Percentiles rank a stretch among this genome's conserved stretches.
Conservation (phyloP, 2,113 vertebrate genomes). For the Chaenogobius annularis region DNA sequence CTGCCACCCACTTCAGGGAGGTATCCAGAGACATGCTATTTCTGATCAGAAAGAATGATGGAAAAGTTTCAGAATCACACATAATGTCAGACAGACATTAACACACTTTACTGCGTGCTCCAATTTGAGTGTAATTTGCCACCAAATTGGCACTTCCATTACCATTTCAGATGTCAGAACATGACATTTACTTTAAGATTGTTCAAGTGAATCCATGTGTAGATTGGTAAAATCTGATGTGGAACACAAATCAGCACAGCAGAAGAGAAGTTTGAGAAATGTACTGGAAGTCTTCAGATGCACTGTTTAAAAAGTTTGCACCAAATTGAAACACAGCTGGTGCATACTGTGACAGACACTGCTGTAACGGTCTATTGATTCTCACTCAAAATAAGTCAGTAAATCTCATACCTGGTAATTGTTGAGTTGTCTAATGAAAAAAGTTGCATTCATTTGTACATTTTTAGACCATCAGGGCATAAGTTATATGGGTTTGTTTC, state of each 20-base stretch:
- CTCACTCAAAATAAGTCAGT: background rate
- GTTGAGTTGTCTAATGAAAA: too few relatives aligned
- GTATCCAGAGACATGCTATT: constrained; percentile 6
- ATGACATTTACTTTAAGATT: background rate
- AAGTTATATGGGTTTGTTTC: too few relatives aligned
- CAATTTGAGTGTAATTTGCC: constrained; percentile 17
- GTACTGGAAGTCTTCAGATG: background rate
- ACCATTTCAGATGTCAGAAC: constrained; percentile 5
- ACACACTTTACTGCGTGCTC: constrained; percentile 15
- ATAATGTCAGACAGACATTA: constrained; percentile 16
- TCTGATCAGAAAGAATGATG: constrained; percentile 16
- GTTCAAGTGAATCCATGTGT: background rate
- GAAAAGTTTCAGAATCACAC: constrained; percentile 17
- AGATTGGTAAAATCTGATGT: background rate
- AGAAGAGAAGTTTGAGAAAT: background rate
- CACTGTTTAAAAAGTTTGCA: background rate
- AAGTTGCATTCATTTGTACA: too few relatives aligned
- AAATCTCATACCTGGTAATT: background rate
- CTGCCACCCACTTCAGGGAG: constrained; percentile 16
- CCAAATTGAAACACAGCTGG: background rate
- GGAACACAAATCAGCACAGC: background rate
- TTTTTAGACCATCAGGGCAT: background rate
- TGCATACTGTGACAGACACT: background rate
- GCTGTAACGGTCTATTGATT: background rate
- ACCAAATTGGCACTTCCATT: constrained; percentile 1